Percentiles rank a stretch among this genome's conserved stretches.
phyloP scores from a whole-genome alignment of 2,888 invertebrate species.

The Oligia latruncula region DNA sequence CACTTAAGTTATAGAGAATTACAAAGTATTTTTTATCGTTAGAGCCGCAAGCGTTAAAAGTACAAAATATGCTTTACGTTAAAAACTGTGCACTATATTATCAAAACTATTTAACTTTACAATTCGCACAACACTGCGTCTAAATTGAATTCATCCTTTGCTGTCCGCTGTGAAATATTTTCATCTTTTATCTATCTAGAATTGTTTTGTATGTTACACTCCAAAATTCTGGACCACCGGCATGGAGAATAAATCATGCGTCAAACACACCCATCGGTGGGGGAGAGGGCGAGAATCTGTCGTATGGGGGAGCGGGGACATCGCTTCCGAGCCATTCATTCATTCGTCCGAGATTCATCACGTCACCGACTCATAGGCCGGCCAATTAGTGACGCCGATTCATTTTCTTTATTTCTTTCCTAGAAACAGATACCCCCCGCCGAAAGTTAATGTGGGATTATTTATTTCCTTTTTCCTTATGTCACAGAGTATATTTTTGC shows the following conservation, averaged over 20 bases:
- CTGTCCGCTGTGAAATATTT: constrained; percentile 58
- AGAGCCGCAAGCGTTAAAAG: constrained; percentile 7
- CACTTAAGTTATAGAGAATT: constrained; percentile 57
- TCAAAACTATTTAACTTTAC: constrained; percentile 43
- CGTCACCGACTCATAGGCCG: constrained; percentile 75
- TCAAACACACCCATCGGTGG: constrained; percentile 80
- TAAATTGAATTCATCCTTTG: constrained; percentile 44
- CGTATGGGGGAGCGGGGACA: constrained; percentile 71
- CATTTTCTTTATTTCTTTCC: constrained; percentile 72
- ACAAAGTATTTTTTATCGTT: constrained; percentile 52
- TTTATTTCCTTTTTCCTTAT: constrained; percentile 49
- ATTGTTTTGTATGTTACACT: constrained; percentile 73
- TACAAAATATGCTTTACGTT: constrained; percentile 23
- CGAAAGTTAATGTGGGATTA: constrained; percentile 61
- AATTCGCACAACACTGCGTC: constrained; percentile 21
- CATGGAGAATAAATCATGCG: constrained; percentile 81
- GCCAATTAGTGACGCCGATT: constrained; percentile 79
- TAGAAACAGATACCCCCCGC: constrained; percentile 54
- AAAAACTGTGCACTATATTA: constrained; percentile 21
- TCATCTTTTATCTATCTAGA: constrained; percentile 65
- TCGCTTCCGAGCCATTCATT: constrained; percentile 75
- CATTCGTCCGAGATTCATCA: constrained; percentile 78
- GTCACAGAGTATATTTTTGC: constrained; percentile 21
- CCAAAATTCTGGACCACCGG: constrained; percentile 67
- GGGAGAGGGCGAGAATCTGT: constrained; percentile 79